Percentiles rank a stretch among this genome's conserved stretches.
phyloP scores from a whole-genome alignment of 2,888 invertebrate genomes.

The Drosophila tripunctata region DNA sequence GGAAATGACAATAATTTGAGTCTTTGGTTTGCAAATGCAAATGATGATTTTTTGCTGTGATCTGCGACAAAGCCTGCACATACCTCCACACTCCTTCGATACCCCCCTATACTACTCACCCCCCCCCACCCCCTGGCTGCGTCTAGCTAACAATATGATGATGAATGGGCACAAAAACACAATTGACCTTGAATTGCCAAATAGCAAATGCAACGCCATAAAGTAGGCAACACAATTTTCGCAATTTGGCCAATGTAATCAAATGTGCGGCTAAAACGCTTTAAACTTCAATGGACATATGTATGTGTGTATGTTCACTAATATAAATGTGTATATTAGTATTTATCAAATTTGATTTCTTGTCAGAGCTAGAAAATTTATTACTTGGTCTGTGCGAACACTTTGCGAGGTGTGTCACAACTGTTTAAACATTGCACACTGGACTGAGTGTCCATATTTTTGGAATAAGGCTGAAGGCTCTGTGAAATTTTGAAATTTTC shows the following conservation, averaged over 20 bases:
- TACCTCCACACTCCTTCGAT: no score
- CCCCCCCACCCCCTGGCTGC: not conserved
- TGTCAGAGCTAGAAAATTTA: not conserved
- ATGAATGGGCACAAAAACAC: conserved; percentile 56
- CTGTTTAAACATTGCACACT: no score
- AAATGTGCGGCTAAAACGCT: conserved; percentile 23
- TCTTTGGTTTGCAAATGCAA: conserved; percentile 53
- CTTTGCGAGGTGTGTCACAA: conserved; percentile 8
- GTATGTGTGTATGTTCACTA: not conserved
- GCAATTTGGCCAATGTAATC: conserved; percentile 17
- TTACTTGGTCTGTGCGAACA: not conserved
- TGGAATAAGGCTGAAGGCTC: no score
- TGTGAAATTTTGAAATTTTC: no score
- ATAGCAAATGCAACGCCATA: conserved; percentile 32
- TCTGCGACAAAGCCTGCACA: no score
- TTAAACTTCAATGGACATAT: not conserved
- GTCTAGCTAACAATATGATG: conserved; percentile 15
- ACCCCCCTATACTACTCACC: no score
- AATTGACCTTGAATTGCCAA: conserved; percentile 61
- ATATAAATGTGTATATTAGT: no score
- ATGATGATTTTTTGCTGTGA: conserved; percentile 51
- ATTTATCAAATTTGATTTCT: conserved; percentile 19
- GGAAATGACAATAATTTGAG: conserved; percentile 50
- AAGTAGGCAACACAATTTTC: conserved; percentile 15
- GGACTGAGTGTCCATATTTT: no score